Base-by-base conservation (phyloP, 2,113 vertebrate species). In the Chitala chitala region DNA sequence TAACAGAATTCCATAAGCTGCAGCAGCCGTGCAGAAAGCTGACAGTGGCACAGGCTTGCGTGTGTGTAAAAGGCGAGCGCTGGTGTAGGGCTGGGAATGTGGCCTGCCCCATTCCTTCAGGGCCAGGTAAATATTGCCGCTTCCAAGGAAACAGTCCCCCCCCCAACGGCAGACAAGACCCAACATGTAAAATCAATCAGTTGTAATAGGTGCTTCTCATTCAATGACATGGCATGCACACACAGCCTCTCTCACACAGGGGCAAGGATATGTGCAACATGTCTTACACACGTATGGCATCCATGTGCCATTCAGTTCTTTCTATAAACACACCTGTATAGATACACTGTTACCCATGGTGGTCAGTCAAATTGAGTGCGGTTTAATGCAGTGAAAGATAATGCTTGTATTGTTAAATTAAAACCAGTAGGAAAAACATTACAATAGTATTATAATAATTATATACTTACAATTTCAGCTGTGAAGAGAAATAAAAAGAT, bases 241-340 rank as follows among this genome's bases (percentile, higher is more conserved):
- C 22, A 5, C 64, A 26, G 22, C n/a, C 64, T 66, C n/a, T 42
- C 5, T 22, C 59, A 73, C 70, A 54, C 26, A 75, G 15, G 74
- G 75, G 63, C 46, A 63, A n/a, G 59, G 31, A 63, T 63, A 20
- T 63, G 59, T 63, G n/a, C n/a, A n/a, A n/a, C n/a, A n/a, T n/a
- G n/a, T n/a, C n/a, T n/a, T n/a, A n/a, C n/a, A n/a, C n/a, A n/a
- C n/a, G n/a, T n/a, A n/a, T n/a, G n/a, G n/a, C n/a, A n/a, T n/a
- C n/a, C n/a, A n/a, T n/a, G n/a, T n/a, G n/a, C n/a, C n/a, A n/a
- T n/a, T n/a, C n/a, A n/a, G n/a, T n/a, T n/a, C n/a, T n/a, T n/a
- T n/a, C n/a, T n/a, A n/a, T n/a, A n/a, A n/a, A n/a, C n/a, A n/a
- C n/a, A n/a, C n/a, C n/a, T n/a, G n/a, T n/a, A n/a, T n/a, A n/a